These are phyloP conservation scores for Melipona quadrifasciata DNA, from an alignment of 1,140 invertebrate species.

Conservation along the genomic window DNA sequence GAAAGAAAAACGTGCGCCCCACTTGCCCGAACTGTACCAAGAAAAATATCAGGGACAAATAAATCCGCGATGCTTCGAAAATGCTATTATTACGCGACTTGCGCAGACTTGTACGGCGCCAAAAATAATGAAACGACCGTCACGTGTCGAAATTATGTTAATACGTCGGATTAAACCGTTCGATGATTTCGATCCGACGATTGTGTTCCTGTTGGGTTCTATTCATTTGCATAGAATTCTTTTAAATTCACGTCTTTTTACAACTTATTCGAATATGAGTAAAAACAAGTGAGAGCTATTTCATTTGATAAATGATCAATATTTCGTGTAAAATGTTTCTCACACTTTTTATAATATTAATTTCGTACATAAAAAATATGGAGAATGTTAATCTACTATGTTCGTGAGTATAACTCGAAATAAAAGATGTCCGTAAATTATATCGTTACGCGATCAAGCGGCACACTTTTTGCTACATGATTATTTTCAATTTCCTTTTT, in stretches of 20 bases:
- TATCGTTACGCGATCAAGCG: too few species aligned
- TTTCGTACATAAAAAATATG: too few species aligned
- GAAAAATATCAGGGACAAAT: slow-evolving; percentile 15
- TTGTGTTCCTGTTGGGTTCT: neutral
- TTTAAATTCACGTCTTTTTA: neutral
- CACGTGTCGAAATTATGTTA: neutral
- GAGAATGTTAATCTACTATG: too few species aligned
- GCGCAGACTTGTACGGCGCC: neutral
- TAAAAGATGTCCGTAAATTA: too few species aligned
- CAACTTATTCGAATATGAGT: too few species aligned
- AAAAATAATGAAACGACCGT: neutral
- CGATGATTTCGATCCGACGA: neutral
- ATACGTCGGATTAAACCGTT: neutral
- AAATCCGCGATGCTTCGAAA: neutral
- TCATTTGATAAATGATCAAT: too few species aligned
- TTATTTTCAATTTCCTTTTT: too few species aligned
- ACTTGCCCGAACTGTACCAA: neutral
- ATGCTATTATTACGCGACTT: slow-evolving; percentile 29
- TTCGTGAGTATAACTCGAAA: too few species aligned
- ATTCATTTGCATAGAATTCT: neutral
- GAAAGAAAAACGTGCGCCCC: neutral
- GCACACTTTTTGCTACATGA: too few species aligned
- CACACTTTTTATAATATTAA: too few species aligned
- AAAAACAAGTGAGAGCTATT: too few species aligned
- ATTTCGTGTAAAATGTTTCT: too few species aligned